Base-by-base conservation (phyloP, 2,888 invertebrate genomes). In the Euplexia lucipara region DNA sequence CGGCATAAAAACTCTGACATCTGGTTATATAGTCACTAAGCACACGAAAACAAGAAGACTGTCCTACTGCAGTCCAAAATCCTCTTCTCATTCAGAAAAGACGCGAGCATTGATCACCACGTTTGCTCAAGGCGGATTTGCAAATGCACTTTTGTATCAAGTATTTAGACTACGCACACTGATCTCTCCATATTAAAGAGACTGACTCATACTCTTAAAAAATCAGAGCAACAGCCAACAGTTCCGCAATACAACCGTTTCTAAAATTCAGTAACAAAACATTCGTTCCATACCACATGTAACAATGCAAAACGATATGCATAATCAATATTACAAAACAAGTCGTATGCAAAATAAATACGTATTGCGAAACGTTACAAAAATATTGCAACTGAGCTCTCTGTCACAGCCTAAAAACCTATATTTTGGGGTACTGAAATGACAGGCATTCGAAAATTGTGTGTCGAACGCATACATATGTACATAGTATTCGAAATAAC, bases 201-300 rank as follows among this genome's bases (percentile, higher is more conserved):
- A 26, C 26, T 9, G 16, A 3, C 8, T 26, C 26, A n/a, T 14
- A n/a, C 12, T 22, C 10, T n/a, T 41, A 51, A 39, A 45, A 41
- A 72, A 42, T 37, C 42, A 37, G 14, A 14, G 34, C 9, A 20
- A 37, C 10, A 32, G 8, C 7, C 14, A 18, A 41, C 14, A 7
- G 20, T 42, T 6, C 8, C 48, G 7, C 9, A 48, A 48, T 73
- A 32, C 67, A 74, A 52, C 35, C 58, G 22, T 44, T 60, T 52
- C 57, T 47, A 53, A 59, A 68, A 63, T 72, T 49, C 45, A 16
- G 44, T 54, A 67, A 67, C 79, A 70, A 64, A 61, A 63, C 69
- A 75, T 81, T 81, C 56, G 72, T 78, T 78, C 67, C 71, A 65
- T 48, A 75, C 60, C 81, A 78, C 81, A 78, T 75, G 80, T 66